These are phyloP conservation scores for Falco rusticolus DNA, from an alignment of 2,797 vertebrate species.

Conservation along the genomic window DNA sequence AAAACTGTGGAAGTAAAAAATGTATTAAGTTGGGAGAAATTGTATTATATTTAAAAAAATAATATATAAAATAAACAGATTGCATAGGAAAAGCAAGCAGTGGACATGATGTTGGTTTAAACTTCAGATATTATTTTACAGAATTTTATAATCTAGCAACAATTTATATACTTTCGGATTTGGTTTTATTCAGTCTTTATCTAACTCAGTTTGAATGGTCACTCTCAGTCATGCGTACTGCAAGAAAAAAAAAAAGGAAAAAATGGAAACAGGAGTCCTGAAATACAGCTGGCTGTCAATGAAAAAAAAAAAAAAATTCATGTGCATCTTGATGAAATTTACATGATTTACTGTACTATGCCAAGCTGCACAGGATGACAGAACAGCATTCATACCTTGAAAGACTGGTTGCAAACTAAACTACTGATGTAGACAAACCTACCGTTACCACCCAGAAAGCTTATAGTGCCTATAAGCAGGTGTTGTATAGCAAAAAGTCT, in stretches of 20 bases:
- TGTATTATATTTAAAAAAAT: not conserved
- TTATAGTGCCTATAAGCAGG: not conserved
- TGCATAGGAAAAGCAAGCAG: not conserved
- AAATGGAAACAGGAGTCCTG: not conserved
- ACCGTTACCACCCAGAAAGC: not conserved
- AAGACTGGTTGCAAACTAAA: not conserved
- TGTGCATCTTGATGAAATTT: not conserved
- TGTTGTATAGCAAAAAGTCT: not conserved
- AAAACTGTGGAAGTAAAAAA: not conserved
- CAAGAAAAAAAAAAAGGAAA: not conserved
- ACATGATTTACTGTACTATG: not conserved
- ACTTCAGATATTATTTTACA: not conserved
- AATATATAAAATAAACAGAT: not conserved
- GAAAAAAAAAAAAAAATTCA: not conserved
- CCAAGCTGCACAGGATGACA: not conserved
- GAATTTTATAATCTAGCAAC: not conserved
- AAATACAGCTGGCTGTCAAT: not conserved
- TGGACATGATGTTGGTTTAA: not conserved
- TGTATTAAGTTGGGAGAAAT: not conserved
- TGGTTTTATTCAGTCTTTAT: fast-evolving
- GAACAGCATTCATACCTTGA: not conserved
- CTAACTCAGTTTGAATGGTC: not conserved
- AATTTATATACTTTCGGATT: not conserved
- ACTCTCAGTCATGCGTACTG: not conserved
- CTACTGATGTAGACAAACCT: not conserved